Evolutionary conservation across 2,888 invertebrate genomes (phyloP), one percentile per base, ranked within the genome.

Genomic region (Sabatieria punctata): DNA sequence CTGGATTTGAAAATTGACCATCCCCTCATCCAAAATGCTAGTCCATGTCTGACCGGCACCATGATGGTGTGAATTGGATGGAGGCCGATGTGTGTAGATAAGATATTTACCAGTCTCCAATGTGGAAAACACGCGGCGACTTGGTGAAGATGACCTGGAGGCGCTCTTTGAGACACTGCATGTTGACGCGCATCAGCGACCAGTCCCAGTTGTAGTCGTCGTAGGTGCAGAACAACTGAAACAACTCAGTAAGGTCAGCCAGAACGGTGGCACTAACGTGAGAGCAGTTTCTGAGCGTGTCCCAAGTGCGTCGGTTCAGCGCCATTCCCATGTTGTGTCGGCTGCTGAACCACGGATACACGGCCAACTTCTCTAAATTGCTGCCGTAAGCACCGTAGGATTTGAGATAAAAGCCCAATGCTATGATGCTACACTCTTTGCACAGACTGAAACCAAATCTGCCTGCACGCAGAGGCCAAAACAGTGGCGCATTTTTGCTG

Each of bases 141-240:
- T 85, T 80, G 61, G 86, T 80, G 56, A 88, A 78, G 72, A 93
- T 80, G 1, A 88, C 83, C 56, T 80, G 79, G 51, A 93, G 53
- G 26, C 54, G 48, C 24, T 52, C 51, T 18, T 56, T 54, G 27
- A 64, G 47, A 45, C 64, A 64, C 39, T 60, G 55, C 24, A 60
- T 54, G 35, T 57, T 60, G 13, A 64, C 47, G 23, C 54, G 52
- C 52, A 63, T 56, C 40, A 97, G 70, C 1, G 91, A 89, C 82
- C 95, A 97, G 63, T 97, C 95, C 95, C 95, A 97, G 66, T 97
- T 97, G 68, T 97, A 97, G 64, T 97, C 97, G 64, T 97, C 97
- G 69, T 86, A 93, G 1, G 79, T 77, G 69, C 95, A 97, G 68
- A 95, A 97, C 62, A 80, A 64, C 70, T 72, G 21, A 57, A 60